Base-by-base conservation (phyloP, 37 sponge, comb jelly and placozoan genomes). In the Ianthella basta region DNA sequence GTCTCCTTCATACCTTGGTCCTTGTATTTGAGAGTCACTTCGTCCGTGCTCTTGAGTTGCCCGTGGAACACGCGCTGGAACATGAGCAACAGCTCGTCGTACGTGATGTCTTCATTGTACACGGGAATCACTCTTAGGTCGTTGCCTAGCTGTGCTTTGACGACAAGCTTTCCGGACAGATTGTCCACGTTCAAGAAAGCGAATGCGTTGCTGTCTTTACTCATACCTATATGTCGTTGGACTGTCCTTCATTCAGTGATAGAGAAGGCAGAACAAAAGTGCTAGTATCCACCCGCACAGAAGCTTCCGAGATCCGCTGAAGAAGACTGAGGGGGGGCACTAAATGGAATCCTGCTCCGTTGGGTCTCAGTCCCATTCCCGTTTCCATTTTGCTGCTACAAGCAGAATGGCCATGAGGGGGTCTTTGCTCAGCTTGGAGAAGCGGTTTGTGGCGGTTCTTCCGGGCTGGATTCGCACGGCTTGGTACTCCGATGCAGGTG, bases 51-150 rank as follows among this genome's bases (percentile, higher is more conserved):
- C 54, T 61, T 89, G 59, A 97, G 85, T 27, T 70, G 78, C 23
- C 93, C 96, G 25, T 73, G 72, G 59, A 90, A 97, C 50, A 97
- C 91, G 55, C 97, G 57, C 73, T 94, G 95, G 27, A 97, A 59
- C 97, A 97, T 97, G 63, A 97, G 91, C 13, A 97, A 78, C 56
- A 97, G 89, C 54, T 97, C 97, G 70, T 97, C 97, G 81, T 92
- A 97, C 0, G 97, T 94, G 73, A 97, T 97, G 70, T 97, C 95
- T 59, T 94, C 95, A 68, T 97, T 97, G 89, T 90, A 89, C 15
- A 97, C 85, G 53, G 93, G 95, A n/a, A 97, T 69, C 56, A 75
- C 83, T 16, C 97, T 73, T 25, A 90, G 55, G 56, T 97, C 97
- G 55, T 97, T 89, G 16, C 91, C 96, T 12, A 97, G 87, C 19